These are phyloP conservation scores for Hydraecia micacea DNA, from an alignment of 2,888 invertebrate species.

Conservation along the genomic window DNA sequence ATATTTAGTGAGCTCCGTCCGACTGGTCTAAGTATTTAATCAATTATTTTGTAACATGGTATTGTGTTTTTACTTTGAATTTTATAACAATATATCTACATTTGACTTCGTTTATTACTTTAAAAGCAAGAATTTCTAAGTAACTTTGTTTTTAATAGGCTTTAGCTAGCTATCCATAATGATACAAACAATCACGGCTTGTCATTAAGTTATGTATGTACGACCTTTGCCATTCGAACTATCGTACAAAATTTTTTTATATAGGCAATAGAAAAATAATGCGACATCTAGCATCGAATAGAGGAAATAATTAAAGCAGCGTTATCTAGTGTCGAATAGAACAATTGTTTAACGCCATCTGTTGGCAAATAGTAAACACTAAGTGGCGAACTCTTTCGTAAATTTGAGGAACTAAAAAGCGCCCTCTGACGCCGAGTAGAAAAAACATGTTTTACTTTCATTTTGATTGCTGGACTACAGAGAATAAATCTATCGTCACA, in stretches of 20 bases:
- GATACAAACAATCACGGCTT: background rate
- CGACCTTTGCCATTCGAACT: background rate
- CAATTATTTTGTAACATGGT: too few species aligned
- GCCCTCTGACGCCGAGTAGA: constrained; percentile 64
- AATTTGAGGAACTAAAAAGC: constrained; percentile 6
- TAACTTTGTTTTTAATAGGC: background rate
- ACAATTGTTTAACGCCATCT: constrained; percentile 60
- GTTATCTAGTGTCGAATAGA: constrained; percentile 63
- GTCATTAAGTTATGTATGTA: too few species aligned
- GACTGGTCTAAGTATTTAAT: too few species aligned
- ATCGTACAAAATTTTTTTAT: background rate
- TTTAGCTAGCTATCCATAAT: background rate
- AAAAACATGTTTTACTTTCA: background rate
- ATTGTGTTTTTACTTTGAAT: too few species aligned
- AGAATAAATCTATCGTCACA: background rate
- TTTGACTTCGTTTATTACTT: background rate
- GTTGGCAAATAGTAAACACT: background rate
- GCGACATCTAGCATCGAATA: constrained; percentile 65
- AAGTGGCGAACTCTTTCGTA: constrained; percentile 58
- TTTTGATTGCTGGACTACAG: background rate
- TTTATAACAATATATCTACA: background rate
- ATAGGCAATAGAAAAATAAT: background rate
- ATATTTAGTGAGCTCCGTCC: too few species aligned
- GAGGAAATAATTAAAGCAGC: constrained; percentile 1
- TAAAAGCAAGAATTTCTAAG: background rate